Base-by-base conservation (phyloP, 1,140 invertebrate species). In the Drosophila obscura region DNA sequence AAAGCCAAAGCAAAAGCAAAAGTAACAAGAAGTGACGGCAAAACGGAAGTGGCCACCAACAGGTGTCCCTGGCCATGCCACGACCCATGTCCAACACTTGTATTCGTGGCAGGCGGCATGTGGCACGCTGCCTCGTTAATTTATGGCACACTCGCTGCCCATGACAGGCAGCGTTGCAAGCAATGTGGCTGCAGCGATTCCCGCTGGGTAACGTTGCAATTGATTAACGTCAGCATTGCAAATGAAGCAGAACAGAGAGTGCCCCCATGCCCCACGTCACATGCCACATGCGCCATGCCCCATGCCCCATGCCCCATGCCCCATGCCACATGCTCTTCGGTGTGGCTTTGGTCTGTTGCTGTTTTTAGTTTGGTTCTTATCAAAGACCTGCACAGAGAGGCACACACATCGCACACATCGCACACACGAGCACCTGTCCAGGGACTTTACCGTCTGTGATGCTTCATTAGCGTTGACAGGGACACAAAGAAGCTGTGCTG, bases 401-500 rank as follows among this genome's bases (percentile, higher is more conserved):
- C 48, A 62, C 35, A 48, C 52, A 43, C 44, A 55, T 73, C 1
- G 19, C 19, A 19, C 19, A 19, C 19, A 19, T 19, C 0, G 19
- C 19, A 19, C 19, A 19, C 19, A 19, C 19, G 11, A 26, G 28
- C 26, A 39, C 35, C 35, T 39, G 35, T 28, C 26, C 9, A 5
- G 49, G 11, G 46, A 7, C 13, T 28, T 55, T 63, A 35, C 19
- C n/a, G 46, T 61, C 48, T 68, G 63, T 52, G 68, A 61, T 80
- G 81, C 65, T 87, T 85, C 82, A 82, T 85, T 85, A 87, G 74
- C 62, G 65, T 57, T 85, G 74, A 87, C 82, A 87, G 64, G 61
- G 24, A 48, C 65, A 77, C 77, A 87, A 81, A 82, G 78, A 59
- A 74, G 79, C 56, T 49, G 45, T 58, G 48, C 55, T 48, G 66